Evolutionary conservation across 1,140 invertebrate genomes (phyloP).

Genomic region (Drosophila oshimai): DNA sequence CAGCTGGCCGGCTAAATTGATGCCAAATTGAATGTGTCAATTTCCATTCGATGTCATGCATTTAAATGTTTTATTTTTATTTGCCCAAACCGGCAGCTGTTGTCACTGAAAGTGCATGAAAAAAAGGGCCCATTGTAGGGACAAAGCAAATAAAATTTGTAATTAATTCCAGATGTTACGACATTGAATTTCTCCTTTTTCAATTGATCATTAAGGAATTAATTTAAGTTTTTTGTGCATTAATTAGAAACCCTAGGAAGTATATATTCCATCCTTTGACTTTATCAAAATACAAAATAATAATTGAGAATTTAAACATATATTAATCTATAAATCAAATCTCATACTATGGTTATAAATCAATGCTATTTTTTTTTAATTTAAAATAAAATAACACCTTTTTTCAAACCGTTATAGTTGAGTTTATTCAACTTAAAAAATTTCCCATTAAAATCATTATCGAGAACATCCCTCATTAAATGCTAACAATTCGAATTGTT

Average conservation of each 20-base stretch:
- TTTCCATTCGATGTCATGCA: constrained; percentile 62
- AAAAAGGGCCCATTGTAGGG: constrained; percentile 27
- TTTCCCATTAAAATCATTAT: constrained; percentile 14
- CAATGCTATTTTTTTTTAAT: too few species aligned
- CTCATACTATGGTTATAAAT: too few species aligned
- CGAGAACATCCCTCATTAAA: neutral
- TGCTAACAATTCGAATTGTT: neutral
- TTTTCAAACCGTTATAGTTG: too few species aligned
- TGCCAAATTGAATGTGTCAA: constrained; percentile 75
- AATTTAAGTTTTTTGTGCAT: neutral
- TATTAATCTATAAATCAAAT: too few species aligned
- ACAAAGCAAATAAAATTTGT: constrained; percentile 48
- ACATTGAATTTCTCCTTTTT: constrained; percentile 10
- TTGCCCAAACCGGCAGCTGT: constrained; percentile 55
- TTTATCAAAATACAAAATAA: too few species aligned
- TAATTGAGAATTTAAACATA: too few species aligned
- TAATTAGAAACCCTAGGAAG: too few species aligned
- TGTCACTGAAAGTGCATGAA: constrained; percentile 13
- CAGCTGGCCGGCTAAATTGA: constrained; percentile 60
- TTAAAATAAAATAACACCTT: too few species aligned
- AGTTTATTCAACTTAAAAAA: too few species aligned
- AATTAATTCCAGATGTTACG: constrained; percentile 47
- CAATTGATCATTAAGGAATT: neutral
- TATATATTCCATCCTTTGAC: too few species aligned
- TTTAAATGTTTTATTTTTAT: constrained; percentile 68